phyloP scores from a whole-genome alignment of 2,113 vertebrate species.

The Quiscalus mexicanus region DNA sequence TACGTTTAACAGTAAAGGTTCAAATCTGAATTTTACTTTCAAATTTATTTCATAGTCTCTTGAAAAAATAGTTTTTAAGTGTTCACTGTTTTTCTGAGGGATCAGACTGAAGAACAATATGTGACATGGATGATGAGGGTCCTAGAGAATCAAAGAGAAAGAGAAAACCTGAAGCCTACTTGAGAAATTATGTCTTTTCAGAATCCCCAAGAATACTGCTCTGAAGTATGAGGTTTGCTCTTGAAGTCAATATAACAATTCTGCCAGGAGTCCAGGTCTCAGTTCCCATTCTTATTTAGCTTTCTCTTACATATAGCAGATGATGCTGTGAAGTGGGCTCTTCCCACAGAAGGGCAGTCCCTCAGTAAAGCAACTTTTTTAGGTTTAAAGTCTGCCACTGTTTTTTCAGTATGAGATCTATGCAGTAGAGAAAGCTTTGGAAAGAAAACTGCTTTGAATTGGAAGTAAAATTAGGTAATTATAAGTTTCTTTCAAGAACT shows the following conservation, averaged over 20 bases:
- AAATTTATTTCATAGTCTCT: background rate
- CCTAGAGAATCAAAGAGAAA: background rate
- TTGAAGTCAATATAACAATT: background rate
- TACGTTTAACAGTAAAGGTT: background rate
- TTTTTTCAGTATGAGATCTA: background rate
- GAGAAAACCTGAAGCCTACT: background rate
- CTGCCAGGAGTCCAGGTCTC: background rate
- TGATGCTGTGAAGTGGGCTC: background rate
- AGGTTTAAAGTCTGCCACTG: background rate
- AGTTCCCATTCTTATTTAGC: background rate
- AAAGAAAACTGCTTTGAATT: background rate
- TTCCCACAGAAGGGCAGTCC: background rate
- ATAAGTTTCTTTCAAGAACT: background rate
- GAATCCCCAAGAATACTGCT: background rate
- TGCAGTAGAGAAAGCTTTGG: background rate
- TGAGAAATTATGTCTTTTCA: background rate
- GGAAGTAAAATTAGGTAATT: background rate
- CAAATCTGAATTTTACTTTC: background rate
- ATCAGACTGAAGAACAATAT: background rate
- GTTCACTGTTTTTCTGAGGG: background rate
- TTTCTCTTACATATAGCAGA: background rate
- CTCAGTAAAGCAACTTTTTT: background rate
- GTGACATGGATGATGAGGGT: background rate
- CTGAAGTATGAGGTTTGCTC: background rate
- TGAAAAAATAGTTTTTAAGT: background rate